A percentile compares a stretch with the other conserved stretches of the same genome.
Conservation (phyloP, 2,797 vertebrate species). For the Stomatorhinus walkeri region DNA sequence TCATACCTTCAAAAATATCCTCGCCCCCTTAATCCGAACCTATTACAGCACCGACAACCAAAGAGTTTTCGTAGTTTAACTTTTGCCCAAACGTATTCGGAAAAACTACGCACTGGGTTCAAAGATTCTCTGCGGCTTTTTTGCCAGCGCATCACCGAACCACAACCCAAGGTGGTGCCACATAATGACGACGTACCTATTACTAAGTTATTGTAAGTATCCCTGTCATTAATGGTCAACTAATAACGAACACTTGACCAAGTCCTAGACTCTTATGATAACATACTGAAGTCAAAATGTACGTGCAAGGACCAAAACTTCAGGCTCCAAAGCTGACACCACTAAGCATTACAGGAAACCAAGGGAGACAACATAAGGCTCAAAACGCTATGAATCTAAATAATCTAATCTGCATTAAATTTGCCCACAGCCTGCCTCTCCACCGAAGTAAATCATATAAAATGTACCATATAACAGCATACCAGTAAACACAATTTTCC, state of each 20-base stretch:
- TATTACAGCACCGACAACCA: not conserved
- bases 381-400: not conserved
- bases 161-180: not conserved
- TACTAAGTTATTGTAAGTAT: not conserved
- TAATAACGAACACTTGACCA: not conserved
- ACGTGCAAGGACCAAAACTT: not conserved
- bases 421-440: not conserved
- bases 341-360: not conserved
- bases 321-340: not conserved
- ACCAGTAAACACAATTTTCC: not conserved
- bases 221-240: not conserved
- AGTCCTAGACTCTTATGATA: not conserved
- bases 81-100: not conserved
- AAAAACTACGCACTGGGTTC: not conserved
- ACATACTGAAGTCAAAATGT: not conserved
- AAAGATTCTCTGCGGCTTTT: not conserved
- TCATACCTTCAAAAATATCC: constrained; percentile 23
- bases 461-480: not conserved
- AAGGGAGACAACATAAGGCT: not conserved
- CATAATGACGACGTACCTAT: not conserved
- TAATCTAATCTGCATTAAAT: constrained; percentile 2
- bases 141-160: not conserved
- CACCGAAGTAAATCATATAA: not conserved
- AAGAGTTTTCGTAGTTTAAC: not conserved
- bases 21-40: not conserved